phyloP scores from a whole-genome alignment of 2,113 vertebrate genomes.

The Mustela nigripes region DNA sequence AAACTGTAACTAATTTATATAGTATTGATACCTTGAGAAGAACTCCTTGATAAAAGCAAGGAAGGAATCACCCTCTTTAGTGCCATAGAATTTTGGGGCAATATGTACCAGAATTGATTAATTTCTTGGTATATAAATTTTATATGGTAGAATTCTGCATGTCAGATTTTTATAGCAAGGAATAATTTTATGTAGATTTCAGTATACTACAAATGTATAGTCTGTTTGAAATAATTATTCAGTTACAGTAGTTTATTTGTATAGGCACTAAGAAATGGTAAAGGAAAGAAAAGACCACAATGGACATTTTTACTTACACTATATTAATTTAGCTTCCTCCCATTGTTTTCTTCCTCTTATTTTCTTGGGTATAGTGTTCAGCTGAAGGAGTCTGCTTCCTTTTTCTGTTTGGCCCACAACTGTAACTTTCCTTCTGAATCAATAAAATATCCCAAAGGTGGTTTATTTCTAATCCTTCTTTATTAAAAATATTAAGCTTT shows the following conservation, averaged over 20 bases:
- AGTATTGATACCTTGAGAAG: neutral
- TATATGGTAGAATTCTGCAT: neutral
- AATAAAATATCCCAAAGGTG: neutral
- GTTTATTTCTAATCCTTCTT: conserved; percentile 37
- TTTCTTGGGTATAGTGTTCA: neutral
- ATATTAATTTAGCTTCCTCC: neutral
- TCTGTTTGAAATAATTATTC: conserved; percentile 33
- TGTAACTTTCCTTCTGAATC: conserved; percentile 52
- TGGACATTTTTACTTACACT: neutral
- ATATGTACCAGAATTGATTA: conserved; percentile 13
- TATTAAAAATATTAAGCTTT: conserved; percentile 45
- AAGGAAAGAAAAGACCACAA: neutral
- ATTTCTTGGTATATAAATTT: neutral
- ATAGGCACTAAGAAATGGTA: neutral
- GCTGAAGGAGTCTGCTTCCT: conserved; percentile 19
- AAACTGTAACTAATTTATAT: neutral
- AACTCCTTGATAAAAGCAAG: neutral
- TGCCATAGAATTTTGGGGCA: neutral
- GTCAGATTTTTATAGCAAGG: conserved; percentile 1
- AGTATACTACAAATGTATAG: neutral
- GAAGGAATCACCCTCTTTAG: neutral
- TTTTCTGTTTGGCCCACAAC: conserved; percentile 14
- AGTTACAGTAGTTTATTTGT: neutral
- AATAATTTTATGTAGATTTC: conserved; percentile 20
- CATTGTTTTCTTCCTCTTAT: neutral